phyloP scores from a whole-genome alignment of 2,797 vertebrate genomes.

The Limosa lapponica region DNA sequence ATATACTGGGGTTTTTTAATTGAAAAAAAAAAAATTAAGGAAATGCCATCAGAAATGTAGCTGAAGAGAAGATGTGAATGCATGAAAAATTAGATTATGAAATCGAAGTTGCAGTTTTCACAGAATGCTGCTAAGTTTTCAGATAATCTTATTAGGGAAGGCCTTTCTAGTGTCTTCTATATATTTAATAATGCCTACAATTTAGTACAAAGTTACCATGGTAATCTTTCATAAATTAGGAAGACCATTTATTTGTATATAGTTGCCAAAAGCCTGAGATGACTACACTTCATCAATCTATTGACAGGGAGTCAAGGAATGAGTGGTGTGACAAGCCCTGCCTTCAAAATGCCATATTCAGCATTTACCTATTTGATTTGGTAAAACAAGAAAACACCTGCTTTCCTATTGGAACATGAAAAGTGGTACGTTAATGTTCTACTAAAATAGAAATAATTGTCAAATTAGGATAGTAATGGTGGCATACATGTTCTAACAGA shows the following conservation, averaged over 20 bases:
- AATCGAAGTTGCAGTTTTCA: neutral
- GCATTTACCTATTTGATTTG: neutral
- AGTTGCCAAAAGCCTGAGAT: neutral
- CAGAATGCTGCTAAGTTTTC: neutral
- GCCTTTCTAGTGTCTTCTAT: neutral
- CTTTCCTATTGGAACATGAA: neutral
- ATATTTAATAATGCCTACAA: neutral
- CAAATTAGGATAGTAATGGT: neutral
- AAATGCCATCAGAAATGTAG: neutral
- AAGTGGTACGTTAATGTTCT: neutral
- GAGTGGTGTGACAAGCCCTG: neutral
- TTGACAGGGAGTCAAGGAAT: neutral
- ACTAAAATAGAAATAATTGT: neutral
- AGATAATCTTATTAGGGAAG: neutral
- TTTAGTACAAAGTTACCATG: neutral
- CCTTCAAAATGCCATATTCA: neutral
- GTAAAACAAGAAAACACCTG: neutral
- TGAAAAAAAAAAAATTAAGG: neutral
- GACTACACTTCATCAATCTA: neutral
- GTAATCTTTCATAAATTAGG: neutral
- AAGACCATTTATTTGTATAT: neutral
- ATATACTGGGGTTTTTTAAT: accelerated
- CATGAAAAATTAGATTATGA: neutral
- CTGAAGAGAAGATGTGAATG: neutral
- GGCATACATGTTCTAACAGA: neutral